Conservation (phyloP, 2,797 vertebrate genomes). For the Silurus aristotelis region DNA sequence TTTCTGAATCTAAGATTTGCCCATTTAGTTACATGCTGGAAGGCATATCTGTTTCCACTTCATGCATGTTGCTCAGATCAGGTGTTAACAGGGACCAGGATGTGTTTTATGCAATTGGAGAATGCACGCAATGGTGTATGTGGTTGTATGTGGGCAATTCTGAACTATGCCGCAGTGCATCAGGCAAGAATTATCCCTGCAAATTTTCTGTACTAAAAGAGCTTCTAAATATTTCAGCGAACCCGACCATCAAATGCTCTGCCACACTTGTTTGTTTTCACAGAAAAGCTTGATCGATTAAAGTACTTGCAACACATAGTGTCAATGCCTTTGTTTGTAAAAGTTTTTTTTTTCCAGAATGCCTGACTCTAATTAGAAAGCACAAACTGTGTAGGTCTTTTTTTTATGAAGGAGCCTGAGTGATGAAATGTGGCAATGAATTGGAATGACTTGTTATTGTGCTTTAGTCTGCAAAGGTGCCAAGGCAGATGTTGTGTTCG, state of each 20-base stretch:
- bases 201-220: conserved; percentile 47
- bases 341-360: not conserved
- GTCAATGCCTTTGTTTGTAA: conserved; percentile 17
- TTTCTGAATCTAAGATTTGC: conserved; percentile 7
- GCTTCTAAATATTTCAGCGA: conserved; percentile 37
- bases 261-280: conserved; percentile 49
- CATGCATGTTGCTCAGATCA: conserved; percentile 3
- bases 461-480: conserved; percentile 93
- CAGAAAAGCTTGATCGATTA: conserved; percentile 53
- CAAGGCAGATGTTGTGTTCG: conserved; percentile 96
- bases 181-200: conserved; percentile 56
- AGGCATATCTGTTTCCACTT: conserved; percentile 25
- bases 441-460: conserved; percentile 46
- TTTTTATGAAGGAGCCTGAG: conserved; percentile 5
- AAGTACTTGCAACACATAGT: conserved; percentile 53
- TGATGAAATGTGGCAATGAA: conserved; percentile 8
- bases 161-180: conserved; percentile 46
- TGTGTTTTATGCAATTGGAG: conserved; percentile 10
- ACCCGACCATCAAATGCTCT: conserved; percentile 65
- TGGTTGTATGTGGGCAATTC: not conserved
- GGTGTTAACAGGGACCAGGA: conserved; percentile 12
- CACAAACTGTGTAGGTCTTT: conserved; percentile 39
- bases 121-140: conserved; percentile 12
- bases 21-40: conserved; percentile 29
- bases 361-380: conserved; percentile 43